Evolutionary conservation across 2,113 vertebrate species (phyloP).

Genomic region (Gallinago paraguaiae): DNA sequence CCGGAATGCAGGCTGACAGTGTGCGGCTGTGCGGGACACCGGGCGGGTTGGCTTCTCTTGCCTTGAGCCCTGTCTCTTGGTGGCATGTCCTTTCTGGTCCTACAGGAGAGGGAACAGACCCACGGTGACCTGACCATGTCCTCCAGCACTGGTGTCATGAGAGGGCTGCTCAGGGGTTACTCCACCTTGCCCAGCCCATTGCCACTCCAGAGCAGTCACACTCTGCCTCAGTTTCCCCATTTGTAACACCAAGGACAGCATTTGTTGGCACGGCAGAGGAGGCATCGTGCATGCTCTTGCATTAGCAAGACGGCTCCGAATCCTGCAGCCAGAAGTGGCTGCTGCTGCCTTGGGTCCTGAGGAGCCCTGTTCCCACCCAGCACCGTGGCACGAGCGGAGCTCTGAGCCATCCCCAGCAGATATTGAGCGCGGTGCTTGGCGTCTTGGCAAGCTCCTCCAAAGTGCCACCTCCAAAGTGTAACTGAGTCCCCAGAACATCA

Average conservation of each 20-base stretch:
- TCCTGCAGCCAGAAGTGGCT: neutral
- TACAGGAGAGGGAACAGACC: neutral
- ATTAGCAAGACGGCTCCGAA: accelerated
- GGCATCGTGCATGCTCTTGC: accelerated
- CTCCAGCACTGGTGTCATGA: neutral
- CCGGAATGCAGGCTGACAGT: accelerated
- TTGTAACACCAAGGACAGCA: accelerated
- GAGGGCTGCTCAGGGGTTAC: neutral
- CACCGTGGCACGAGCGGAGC: accelerated
- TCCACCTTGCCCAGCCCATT: neutral
- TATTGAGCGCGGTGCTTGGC: accelerated
- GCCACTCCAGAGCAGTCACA: accelerated
- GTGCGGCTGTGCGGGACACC: accelerated
- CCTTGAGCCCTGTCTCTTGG: neutral
- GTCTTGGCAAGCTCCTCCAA: neutral
- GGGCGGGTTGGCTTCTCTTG: accelerated
- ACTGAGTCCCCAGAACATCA: neutral
- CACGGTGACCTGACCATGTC: accelerated
- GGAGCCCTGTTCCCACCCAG: neutral
- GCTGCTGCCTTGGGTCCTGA: neutral
- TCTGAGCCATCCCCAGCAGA: neutral
- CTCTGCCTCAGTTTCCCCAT: neutral
- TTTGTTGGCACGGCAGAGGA: accelerated
- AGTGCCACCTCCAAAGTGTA: neutral
- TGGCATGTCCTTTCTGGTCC: neutral